Evolutionary conservation across 2,888 invertebrate genomes (phyloP), one percentile per base, ranked within the genome.

Genomic region (Busseola fusca): DNA sequence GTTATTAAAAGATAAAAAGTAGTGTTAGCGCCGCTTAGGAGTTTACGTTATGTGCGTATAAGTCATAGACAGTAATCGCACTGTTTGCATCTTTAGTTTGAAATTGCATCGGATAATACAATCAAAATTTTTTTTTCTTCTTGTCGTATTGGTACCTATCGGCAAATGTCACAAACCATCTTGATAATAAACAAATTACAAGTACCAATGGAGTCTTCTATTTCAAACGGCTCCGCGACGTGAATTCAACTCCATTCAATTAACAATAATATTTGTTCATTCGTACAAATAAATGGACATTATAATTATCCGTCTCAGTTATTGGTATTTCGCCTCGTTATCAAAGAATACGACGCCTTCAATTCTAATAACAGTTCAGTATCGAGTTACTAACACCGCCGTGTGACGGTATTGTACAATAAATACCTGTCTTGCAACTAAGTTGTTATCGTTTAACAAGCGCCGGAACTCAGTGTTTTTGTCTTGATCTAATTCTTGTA

Each of bases 341-440:
- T 86, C 84, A 86, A 82, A 73, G 87, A 87, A 87, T 71, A 76
- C 59, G 84, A 87, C 74, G 81, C 84, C 74, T 73, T 59, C 63
- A 78, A 40, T 84, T 82, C 82, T 81, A 80, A 84, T 74, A 84
- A 85, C 83, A 78, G 63, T 69, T 71, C 25, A 76, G 86, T 79
- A 67, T 86, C 84, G 57, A 52, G 72, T 84, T 79, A 76, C 84
- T 45, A 75, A 72, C 65, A 68, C 77, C 78, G 79, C 69, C 69
- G 82, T 78, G 79, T 75, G 78, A 76, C 76, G 79, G 42, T 71
- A 48, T 76, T 68, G 69, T 81, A 54, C 64, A 59, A 63, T 54
- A 50, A 68, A 18, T 27, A 52, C 60, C 58, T 70, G 63, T 74
- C 76, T 65, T 76, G 78, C 87, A 85, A 87, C 87, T 72, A 64